A percentile compares a stretch with the other conserved stretches of the same genome.
Conservation (phyloP, 92 coral and sea anemone genomes). For the Palythoa grandis region DNA sequence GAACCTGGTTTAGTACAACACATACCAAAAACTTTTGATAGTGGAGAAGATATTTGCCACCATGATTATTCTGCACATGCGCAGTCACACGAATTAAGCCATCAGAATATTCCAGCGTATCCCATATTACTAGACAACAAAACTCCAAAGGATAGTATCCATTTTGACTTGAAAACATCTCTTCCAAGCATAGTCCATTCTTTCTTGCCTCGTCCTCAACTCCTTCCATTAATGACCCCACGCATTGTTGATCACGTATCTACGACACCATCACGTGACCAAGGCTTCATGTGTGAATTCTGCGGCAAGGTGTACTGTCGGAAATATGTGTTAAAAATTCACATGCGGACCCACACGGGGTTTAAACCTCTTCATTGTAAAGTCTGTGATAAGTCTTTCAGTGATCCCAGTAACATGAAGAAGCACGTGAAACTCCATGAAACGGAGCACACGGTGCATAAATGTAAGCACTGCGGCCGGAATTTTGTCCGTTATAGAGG, state of each 20-base stretch:
- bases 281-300: conserved; percentile 93
- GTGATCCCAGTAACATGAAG: conserved; percentile 99
- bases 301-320: conserved; percentile 99
- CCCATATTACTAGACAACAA: conserved; percentile 21
- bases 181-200: conserved; percentile 53
- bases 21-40: not conserved
- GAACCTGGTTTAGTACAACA: not conserved
- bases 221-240: conserved; percentile 58
- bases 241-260: conserved; percentile 47
- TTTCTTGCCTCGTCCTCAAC: conserved; percentile 56
- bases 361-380: conserved; percentile 97
- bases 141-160: conserved; percentile 29
- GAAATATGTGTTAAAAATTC: conserved; percentile 94
- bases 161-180: conserved; percentile 49
- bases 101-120: conserved; percentile 24
- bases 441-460: conserved; percentile 90
- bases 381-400: conserved; percentile 96
- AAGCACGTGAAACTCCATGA: conserved; percentile 96
- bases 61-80: not conserved
- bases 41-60: not conserved
- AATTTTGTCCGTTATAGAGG: conserved; percentile 91
- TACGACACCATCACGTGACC: conserved; percentile 56
- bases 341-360: conserved; percentile 99
- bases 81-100: conserved; percentile 1
- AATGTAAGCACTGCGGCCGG: conserved; percentile 92